A percentile compares a stretch with the other conserved stretches of the same genome.
Evolutionary conservation across 2,888 invertebrate genomes (phyloP).

Genomic region (Dryomyza anilis): DNA sequence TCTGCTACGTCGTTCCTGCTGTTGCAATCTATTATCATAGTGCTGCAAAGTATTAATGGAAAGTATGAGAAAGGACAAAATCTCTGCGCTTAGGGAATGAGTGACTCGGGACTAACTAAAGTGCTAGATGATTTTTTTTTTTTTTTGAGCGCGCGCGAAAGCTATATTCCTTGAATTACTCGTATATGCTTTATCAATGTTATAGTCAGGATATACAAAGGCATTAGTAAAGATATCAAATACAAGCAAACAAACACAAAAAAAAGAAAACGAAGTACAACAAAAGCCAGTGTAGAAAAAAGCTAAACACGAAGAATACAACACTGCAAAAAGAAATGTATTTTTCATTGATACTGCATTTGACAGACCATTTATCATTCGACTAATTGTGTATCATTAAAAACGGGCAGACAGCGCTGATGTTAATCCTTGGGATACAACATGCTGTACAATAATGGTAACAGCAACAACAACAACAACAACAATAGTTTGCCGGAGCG

Average conservation of each 20-base stretch:
- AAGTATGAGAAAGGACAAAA: no score
- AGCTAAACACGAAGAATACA: background rate
- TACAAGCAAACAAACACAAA: no score
- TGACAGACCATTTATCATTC: conserved; percentile 59
- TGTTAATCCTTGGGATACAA: background rate
- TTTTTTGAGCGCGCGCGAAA: no score
- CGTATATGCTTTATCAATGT: background rate
- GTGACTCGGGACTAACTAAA: no score
- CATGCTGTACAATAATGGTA: background rate
- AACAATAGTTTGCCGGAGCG: conserved; percentile 28
- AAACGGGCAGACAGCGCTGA: conserved; percentile 25
- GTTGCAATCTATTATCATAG: no score
- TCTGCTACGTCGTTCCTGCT: no score
- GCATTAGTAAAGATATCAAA: no score
- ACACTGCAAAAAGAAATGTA: background rate
- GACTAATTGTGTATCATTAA: conserved; percentile 59
- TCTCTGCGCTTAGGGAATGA: no score
- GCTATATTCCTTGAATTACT: no score
- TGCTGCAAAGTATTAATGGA: no score
- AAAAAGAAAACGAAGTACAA: background rate
- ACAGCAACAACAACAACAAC: conserved; percentile 26
- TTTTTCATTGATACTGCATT: conserved; percentile 48
- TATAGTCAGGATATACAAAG: background rate
- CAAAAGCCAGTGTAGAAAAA: background rate
- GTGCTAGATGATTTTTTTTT: no score